A percentile compares a stretch with the other conserved stretches of the same genome.
These are phyloP conservation scores for Eidolon helvum DNA, from an alignment of 2,113 vertebrate genomes.

Conservation along the genomic window DNA sequence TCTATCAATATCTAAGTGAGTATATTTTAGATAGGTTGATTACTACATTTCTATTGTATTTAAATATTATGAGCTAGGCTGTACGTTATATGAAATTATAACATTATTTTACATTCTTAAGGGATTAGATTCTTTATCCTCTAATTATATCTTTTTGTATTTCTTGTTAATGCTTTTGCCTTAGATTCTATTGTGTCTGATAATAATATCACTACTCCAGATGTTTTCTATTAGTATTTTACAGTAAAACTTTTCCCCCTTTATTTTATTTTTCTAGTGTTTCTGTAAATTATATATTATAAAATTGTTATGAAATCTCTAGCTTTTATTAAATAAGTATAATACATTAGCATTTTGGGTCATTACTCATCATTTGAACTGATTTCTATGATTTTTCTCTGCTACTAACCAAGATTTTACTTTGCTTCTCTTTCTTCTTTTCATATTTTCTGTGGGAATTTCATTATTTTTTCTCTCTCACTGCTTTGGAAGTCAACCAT, in stretches of 20 bases:
- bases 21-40: not conserved
- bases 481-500: not conserved
- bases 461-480: not conserved
- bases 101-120: not conserved
- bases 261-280: not conserved
- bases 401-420: not conserved
- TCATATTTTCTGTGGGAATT: not conserved
- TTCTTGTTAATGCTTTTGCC: not conserved
- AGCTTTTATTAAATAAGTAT: not conserved
- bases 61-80: not conserved
- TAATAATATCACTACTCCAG: not conserved
- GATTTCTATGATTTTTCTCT: not conserved
- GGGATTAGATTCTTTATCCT: not conserved
- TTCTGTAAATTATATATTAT: not conserved
- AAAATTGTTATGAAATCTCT: not conserved
- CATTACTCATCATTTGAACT: not conserved
- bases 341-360: not conserved
- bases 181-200: not conserved
- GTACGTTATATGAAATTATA: not conserved
- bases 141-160: not conserved
- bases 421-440: not conserved
- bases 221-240: constrained; percentile 28
- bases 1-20: not conserved
- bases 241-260: not conserved
- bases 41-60: not conserved